A percentile compares a stretch with the other conserved stretches of the same genome.
Conservation (phyloP, 2,797 vertebrate genomes). For the Borostomias antarcticus region DNA sequence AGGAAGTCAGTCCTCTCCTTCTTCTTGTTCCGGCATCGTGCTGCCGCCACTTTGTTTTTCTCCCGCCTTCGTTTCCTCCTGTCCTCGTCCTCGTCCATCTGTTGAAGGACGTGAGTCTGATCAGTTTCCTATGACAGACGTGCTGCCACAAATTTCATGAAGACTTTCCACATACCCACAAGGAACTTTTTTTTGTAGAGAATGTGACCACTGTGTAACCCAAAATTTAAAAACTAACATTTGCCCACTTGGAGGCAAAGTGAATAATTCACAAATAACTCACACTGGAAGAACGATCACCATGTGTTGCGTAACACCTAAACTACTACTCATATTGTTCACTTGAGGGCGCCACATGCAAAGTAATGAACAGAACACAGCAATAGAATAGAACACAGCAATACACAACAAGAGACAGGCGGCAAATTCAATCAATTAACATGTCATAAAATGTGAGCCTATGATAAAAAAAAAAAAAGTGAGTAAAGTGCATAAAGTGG, state of each 20-base stretch:
- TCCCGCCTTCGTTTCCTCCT: constrained; percentile 92
- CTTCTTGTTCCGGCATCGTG: constrained; percentile 96
- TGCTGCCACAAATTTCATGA: no score
- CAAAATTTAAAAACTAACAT: not conserved
- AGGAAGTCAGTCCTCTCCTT: constrained; percentile 97
- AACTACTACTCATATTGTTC: constrained; percentile 13
- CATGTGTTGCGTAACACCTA: constrained; percentile 8
- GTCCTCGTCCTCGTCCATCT: constrained; percentile 93
- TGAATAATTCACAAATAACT: not conserved
- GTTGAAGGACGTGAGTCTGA: constrained; percentile 27
- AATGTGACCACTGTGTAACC: no score
- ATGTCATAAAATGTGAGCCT: no score
- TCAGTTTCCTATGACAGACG: not conserved
- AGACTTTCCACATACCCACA: not conserved
- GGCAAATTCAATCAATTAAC: no score
- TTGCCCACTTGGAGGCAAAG: not conserved
- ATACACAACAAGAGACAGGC: no score
- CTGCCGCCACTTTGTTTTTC: constrained; percentile 97
- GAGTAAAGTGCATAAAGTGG: no score
- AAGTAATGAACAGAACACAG: not conserved
- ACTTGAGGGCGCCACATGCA: constrained; percentile 31
- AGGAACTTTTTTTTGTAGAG: not conserved
- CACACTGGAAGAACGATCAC: constrained; percentile 7
- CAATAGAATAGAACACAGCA: no score
- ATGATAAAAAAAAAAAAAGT: no score